Conservation (phyloP, 2,888 invertebrate species). For the Stictocephala bisonia region DNA sequence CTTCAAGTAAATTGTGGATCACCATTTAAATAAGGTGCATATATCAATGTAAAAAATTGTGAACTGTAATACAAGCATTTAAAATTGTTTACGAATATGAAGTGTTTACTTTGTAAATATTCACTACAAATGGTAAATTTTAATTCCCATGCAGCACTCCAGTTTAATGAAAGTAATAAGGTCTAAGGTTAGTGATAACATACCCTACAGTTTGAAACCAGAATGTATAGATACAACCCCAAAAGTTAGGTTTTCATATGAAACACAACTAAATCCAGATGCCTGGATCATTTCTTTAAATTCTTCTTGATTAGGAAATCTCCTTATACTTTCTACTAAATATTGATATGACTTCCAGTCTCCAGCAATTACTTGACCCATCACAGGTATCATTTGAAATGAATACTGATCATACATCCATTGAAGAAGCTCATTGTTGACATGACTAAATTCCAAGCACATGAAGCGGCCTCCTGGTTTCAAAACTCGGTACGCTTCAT, state of each 20-base stretch:
- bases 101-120: too few species aligned
- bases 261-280: constrained; percentile 89
- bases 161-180: too few species aligned
- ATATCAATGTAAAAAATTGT: too few species aligned
- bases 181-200: too few species aligned
- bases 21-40: too few species aligned
- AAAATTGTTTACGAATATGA: too few species aligned
- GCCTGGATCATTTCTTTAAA: constrained; percentile 89
- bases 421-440: constrained; percentile 80
- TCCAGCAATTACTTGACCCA: constrained; percentile 93
- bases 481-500: constrained; percentile 93
- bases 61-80: too few species aligned
- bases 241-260: constrained; percentile 90
- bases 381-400: constrained; percentile 95
- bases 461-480: constrained; percentile 94
- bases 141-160: too few species aligned
- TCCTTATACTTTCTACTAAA: constrained; percentile 96
- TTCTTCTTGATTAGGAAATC: constrained; percentile 92
- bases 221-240: constrained; percentile 97
- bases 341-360: constrained; percentile 98
- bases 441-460: constrained; percentile 95
- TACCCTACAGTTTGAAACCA: constrained; percentile 83
- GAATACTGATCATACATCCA: constrained; percentile 96
- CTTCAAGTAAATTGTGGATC: too few species aligned
- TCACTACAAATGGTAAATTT: too few species aligned